These are phyloP conservation scores for Oryzias woworae DNA, from an alignment of 2,113 vertebrate species.

Conservation along the genomic window DNA sequence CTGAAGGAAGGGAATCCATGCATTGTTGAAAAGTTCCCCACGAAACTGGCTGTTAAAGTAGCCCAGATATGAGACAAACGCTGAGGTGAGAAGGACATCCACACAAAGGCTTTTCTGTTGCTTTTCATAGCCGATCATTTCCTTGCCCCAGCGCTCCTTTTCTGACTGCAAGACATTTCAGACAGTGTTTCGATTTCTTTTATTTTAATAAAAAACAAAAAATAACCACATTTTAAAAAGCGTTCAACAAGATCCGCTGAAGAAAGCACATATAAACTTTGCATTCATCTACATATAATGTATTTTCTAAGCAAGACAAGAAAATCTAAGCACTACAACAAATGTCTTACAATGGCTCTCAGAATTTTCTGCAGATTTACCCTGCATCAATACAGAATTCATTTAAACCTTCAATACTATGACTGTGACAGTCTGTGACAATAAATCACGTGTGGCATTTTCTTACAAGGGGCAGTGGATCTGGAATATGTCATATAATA, in stretches of 20 bases:
- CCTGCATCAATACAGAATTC: constrained; percentile 87
- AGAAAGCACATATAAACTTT: not conserved
- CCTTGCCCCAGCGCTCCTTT: constrained; percentile 78
- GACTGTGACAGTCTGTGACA: constrained; percentile 80
- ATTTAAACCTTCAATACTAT: constrained; percentile 91
- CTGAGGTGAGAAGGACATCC: constrained; percentile 78
- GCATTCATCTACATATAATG: not conserved
- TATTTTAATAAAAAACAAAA: not conserved
- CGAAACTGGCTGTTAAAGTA: constrained; percentile 77
- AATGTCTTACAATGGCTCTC: constrained; percentile 83
- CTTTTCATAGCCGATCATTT: constrained; percentile 73
- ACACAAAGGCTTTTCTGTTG: constrained; percentile 79
- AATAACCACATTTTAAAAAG: not conserved
- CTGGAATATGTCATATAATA: constrained; percentile 95
- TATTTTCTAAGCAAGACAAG: constrained; percentile 20
- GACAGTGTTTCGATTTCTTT: not conserved
- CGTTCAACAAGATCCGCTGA: not conserved
- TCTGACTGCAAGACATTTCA: constrained; percentile 76
- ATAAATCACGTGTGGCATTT: constrained; percentile 94
- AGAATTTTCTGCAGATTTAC: constrained; percentile 84
- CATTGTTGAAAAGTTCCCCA: constrained; percentile 70
- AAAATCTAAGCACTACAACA: constrained; percentile 71
- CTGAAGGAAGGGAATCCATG: constrained; percentile 81
- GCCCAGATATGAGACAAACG: constrained; percentile 80
- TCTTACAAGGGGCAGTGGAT: constrained; percentile 91